Base-by-base conservation (phyloP, 2,113 vertebrate species). In the Neogale vison region DNA sequence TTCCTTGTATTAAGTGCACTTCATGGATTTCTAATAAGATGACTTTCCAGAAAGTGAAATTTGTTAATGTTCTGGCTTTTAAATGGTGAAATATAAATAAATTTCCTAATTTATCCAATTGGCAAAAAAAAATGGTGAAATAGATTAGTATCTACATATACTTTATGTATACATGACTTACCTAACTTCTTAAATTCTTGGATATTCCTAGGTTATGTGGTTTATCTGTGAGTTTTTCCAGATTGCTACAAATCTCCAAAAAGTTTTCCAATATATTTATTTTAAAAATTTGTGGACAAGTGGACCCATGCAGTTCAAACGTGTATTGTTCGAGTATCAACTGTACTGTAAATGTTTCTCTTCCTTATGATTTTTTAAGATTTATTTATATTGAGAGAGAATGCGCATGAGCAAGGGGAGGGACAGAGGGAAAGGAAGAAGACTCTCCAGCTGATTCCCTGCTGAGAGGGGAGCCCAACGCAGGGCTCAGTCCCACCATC, bases 1-100 rank as follows among this genome's bases (percentile, higher is more conserved):
- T 95, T 97, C 97, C 93, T 98, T 94, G 95, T 98, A 79, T 98
- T 98, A 99, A 99, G 98, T 99, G 98, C 98, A 99, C 99, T 99
- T 99, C 98, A 97, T 97, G 97, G 96, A 93, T 98, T 98, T 98
- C 98, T 98, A 97, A 93, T 88, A 86, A 97, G 96, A 96, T 57
- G 61, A 95, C 79, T 97, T 98, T 98, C 96, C 97, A 98, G 98
- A 98, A 98, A 97, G 98, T 92, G 6, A 0, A 94, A 94, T 97
- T 98, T 98, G 94, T 98, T 93, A 47, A 47, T 96, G 98, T 98
- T 98, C 97, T 98, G 98, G 97, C 98, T 97, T 98, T 98, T 98
- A 97, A 97, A 92, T 97, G 96, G 97, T 52, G 52, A 98, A 74
- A 98, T 98, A 97, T 90, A 97, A 99, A 98, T 99, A 99, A 99